A percentile compares a stretch with the other conserved stretches of the same genome.
phyloP scores from a whole-genome alignment of 2,888 invertebrate genomes.

The Torymus aiolomorphi region DNA sequence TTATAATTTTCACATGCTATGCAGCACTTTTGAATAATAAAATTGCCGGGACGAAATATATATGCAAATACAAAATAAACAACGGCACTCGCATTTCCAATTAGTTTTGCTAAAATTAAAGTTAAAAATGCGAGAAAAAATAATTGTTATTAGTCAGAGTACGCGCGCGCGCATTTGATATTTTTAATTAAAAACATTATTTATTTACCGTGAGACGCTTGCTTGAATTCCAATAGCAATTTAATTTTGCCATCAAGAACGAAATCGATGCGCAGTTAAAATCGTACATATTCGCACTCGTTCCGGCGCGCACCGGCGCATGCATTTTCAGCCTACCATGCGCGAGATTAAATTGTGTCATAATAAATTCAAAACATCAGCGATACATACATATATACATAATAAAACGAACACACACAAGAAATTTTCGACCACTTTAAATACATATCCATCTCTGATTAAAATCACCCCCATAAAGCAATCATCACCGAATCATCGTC shows the following conservation, averaged over 20 bases:
- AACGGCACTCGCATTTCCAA: background rate
- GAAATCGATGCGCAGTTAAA: conserved; percentile 6
- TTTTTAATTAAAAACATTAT: conserved; percentile 29
- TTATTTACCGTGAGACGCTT: background rate
- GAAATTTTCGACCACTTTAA: no score
- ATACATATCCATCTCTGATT: no score
- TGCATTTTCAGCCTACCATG: background rate
- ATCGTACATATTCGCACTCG: background rate
- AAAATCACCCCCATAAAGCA: no score
- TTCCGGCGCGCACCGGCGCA: no score
- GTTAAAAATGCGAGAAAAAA: background rate
- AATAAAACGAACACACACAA: background rate
- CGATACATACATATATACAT: background rate
- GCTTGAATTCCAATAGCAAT: background rate
- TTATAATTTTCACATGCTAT: no score
- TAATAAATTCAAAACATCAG: conserved; percentile 13
- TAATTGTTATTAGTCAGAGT: conserved; percentile 1
- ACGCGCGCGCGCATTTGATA: background rate
- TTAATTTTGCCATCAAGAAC: conserved; percentile 8
- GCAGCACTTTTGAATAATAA: no score
- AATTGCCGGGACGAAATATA: no score
- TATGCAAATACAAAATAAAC: no score
- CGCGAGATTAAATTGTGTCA: background rate
- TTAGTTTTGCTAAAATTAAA: background rate
- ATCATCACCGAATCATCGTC: no score